A percentile compares a stretch with the other conserved stretches of the same genome.
phyloP scores from a whole-genome alignment of 2,113 vertebrate species.

The Solenodon paradoxus region DNA sequence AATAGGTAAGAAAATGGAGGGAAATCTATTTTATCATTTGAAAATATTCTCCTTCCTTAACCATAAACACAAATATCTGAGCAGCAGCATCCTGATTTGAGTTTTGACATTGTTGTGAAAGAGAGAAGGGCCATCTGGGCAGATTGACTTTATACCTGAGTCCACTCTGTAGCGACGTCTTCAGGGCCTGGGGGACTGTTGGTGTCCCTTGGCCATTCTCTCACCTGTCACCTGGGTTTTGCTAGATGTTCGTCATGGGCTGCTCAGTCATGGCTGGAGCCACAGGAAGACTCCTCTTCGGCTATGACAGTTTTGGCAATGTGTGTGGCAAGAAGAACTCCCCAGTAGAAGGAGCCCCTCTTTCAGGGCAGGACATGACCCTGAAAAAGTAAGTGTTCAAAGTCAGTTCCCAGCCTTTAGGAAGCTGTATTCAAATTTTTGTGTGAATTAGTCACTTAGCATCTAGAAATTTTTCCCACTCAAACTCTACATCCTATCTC shows the following conservation, averaged over 20 bases:
- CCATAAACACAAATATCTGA: too few relatives aligned
- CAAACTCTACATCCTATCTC: not conserved
- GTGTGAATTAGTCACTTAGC: not conserved
- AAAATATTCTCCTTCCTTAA: not conserved
- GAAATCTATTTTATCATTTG: not conserved
- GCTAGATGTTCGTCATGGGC: conserved; percentile 85
- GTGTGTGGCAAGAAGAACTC: conserved; percentile 85
- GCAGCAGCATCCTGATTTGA: not conserved
- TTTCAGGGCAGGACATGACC: conserved; percentile 88
- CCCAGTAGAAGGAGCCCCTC: conserved; percentile 82
- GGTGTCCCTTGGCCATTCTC: not conserved
- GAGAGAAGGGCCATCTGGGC: accelerated
- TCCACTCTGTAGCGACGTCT: not conserved
- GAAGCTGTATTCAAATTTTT: not conserved
- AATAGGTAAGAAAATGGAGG: too few relatives aligned
- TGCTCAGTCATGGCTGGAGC: conserved; percentile 84
- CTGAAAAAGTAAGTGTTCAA: conserved; percentile 82
- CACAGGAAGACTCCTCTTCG: conserved; percentile 84
- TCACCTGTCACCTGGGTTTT: not conserved
- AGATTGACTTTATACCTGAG: not conserved
- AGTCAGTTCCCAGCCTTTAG: not conserved
- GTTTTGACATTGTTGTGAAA: accelerated
- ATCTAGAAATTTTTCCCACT: not conserved
- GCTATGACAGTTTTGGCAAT: conserved; percentile 88
- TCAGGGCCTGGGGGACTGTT: not conserved